Percentiles rank a stretch among this genome's conserved stretches.
These are phyloP conservation scores for Megastigmus dorsalis DNA, from an alignment of 2,888 invertebrate genomes.

Conservation along the genomic window DNA sequence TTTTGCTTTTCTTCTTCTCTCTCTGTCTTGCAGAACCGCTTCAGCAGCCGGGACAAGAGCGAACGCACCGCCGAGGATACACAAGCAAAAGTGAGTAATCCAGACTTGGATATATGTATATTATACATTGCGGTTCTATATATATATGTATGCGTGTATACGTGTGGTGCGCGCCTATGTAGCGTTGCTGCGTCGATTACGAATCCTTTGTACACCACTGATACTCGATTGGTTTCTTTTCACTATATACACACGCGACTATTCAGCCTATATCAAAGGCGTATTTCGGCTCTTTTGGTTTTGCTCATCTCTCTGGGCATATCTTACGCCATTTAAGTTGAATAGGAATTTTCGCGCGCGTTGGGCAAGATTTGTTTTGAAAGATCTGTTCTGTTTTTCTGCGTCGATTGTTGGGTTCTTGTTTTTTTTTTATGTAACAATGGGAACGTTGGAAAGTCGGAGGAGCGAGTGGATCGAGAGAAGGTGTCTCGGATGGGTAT, in stretches of 20 bases:
- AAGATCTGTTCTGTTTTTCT: too few species aligned
- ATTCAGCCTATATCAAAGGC: too few species aligned
- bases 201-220: slow-evolving; percentile 3
- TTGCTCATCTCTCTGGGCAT: background rate
- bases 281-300: background rate
- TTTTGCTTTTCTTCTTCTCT: slow-evolving; percentile 31
- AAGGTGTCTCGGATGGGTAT: too few species aligned
- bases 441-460: too few species aligned
- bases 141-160: background rate
- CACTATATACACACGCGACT: too few species aligned
- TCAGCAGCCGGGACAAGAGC: slow-evolving; percentile 59
- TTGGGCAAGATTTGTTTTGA: too few species aligned
- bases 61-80: slow-evolving; percentile 58
- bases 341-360: background rate
- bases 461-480: too few species aligned
- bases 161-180: background rate
- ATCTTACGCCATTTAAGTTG: slow-evolving; percentile 14
- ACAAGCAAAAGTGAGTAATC: slow-evolving; percentile 66
- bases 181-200: background rate
- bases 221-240: slow-evolving; percentile 32
- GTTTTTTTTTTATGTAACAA: too few species aligned
- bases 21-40: slow-evolving; percentile 62
- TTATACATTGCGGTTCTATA: background rate
- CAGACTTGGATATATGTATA: too few species aligned
- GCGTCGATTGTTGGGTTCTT: too few species aligned